These are phyloP conservation scores for Cyclophora albipunctata DNA, from an alignment of 2,888 invertebrate species.

Conservation along the genomic window DNA sequence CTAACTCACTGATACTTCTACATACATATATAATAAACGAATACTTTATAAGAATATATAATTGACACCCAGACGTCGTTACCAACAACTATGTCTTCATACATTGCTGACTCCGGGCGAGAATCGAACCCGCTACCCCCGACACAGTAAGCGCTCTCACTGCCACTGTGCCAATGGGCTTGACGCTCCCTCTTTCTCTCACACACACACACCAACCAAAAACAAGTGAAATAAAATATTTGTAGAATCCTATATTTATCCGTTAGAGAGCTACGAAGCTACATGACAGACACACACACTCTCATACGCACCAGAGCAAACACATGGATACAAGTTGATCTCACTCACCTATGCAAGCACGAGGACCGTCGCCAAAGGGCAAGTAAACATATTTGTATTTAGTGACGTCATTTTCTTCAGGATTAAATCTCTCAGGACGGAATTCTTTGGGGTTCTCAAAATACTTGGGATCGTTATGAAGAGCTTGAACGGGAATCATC, in stretches of 20 bases:
- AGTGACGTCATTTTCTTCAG: conserved; percentile 18
- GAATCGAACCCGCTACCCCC: no score
- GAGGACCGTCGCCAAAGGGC: conserved; percentile 42
- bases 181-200: no score
- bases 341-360: conserved; percentile 41
- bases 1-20: no score
- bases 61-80: no score
- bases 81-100: no score
- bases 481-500: conserved; percentile 33
- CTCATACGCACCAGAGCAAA: background rate
- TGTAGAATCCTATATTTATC: background rate
- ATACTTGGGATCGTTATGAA: conserved; percentile 40
- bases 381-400: conserved; percentile 32
- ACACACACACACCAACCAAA: background rate
- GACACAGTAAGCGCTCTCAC: no score
- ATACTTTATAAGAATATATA: no score
- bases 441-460: conserved; percentile 39
- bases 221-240: background rate
- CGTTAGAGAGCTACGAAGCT: background rate
- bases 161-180: no score
- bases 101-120: no score
- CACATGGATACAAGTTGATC: background rate
- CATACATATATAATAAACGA: no score
- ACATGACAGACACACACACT: background rate
- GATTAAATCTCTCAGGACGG: conserved; percentile 36